Conservation (phyloP, 2,113 vertebrate genomes). For the Oostethus manadensis region DNA sequence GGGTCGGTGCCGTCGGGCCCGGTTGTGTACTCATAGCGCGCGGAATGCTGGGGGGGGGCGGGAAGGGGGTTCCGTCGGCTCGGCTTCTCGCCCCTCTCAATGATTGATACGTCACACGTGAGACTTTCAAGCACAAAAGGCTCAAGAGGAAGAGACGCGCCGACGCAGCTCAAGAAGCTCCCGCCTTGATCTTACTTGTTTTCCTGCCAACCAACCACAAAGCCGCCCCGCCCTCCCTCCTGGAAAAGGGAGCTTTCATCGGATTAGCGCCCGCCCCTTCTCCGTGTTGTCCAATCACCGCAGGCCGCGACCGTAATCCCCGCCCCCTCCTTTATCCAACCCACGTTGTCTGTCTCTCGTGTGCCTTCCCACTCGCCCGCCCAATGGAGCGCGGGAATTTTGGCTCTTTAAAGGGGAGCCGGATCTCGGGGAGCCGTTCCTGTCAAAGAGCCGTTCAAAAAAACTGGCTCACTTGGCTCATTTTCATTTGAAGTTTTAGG, state of each 20-base stretch:
- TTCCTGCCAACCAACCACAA: conserved; percentile 20
- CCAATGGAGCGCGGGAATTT: too few relatives aligned
- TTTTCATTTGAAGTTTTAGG: too few relatives aligned
- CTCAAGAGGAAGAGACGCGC: conserved; percentile 54
- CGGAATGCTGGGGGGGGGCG: conserved; percentile 4
- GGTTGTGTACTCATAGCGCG: conserved; percentile 76
- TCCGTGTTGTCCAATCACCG: conserved; percentile 66
- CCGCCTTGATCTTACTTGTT: conserved; percentile 44
- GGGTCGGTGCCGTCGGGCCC: conserved; percentile 65
- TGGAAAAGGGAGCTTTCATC: conserved; percentile 58
- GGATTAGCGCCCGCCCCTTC: conserved; percentile 53
- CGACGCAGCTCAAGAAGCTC: conserved; percentile 52
- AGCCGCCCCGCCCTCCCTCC: conserved; percentile 47
- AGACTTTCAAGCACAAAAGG: conserved; percentile 80
- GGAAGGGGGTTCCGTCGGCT: conserved; percentile 56
- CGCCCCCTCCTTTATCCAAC: not conserved
- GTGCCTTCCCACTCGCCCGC: too few relatives aligned
- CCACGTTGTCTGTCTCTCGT: not conserved
- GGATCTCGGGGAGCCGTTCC: too few relatives aligned
- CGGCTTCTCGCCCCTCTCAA: conserved; percentile 74
- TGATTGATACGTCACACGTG: conserved; percentile 80
- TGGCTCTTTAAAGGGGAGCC: too few relatives aligned
- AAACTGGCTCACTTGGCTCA: too few relatives aligned
- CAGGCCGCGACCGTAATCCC: conserved; percentile 24
- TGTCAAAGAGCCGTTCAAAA: too few relatives aligned